phyloP scores from a whole-genome alignment of 2,113 vertebrate genomes.

The Sinocyclocheilus rhinocerous region DNA sequence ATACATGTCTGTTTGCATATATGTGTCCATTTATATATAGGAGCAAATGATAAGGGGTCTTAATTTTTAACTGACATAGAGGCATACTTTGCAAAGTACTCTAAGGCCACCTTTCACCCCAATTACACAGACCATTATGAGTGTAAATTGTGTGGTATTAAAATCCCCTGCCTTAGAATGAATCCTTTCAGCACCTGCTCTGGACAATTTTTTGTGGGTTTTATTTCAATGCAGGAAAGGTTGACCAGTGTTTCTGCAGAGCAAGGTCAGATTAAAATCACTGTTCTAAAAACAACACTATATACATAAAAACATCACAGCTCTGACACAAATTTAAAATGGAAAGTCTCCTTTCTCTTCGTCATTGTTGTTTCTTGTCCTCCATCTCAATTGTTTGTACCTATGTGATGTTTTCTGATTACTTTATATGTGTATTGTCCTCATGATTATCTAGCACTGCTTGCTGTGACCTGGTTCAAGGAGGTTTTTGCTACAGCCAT shows the following conservation, averaged over 20 bases:
- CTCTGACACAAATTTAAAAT: too few species aligned
- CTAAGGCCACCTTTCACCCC: constrained; percentile 4
- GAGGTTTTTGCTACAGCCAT: background rate
- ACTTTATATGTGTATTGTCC: too few species aligned
- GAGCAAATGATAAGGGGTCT: background rate
- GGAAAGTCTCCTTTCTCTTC: too few species aligned
- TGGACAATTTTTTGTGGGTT: background rate
- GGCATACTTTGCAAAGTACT: constrained; percentile 16
- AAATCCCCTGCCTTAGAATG: background rate
- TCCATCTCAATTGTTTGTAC: too few species aligned
- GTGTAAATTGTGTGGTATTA: background rate
- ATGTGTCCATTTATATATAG: constrained; percentile 1
- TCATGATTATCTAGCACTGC: background rate
- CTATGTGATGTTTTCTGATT: too few species aligned
- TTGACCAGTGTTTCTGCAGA: background rate
- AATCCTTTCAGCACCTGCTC: background rate
- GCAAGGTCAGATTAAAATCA: background rate
- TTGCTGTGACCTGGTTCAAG: background rate
- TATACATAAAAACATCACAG: too few species aligned
- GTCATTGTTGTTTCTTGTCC: too few species aligned
- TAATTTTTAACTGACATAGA: constrained; percentile 9
- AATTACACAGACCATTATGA: background rate
- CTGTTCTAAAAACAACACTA: background rate
- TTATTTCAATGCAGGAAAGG: background rate
- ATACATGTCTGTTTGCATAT: background rate